Evolutionary conservation across 2,113 vertebrate genomes (phyloP).

Genomic region (Propithecus coquereli): DNA sequence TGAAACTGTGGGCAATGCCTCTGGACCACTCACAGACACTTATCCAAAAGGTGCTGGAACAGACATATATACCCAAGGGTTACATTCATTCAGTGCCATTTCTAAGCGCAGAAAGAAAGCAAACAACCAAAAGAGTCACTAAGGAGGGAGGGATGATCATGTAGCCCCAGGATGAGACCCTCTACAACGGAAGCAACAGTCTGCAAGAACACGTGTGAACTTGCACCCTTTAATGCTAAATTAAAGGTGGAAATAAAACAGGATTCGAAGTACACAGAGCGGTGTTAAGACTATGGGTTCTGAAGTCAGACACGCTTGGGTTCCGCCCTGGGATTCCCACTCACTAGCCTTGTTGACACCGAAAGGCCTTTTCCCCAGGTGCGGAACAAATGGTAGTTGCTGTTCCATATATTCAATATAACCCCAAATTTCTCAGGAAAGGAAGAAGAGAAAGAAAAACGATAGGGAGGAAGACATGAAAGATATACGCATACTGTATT

Average conservation of each 20-base stretch:
- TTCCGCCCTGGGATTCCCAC: neutral
- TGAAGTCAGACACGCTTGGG: neutral
- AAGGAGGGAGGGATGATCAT: too few species aligned
- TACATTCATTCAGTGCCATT: neutral
- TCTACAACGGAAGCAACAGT: too few species aligned
- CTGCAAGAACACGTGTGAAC: neutral
- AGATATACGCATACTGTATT: neutral
- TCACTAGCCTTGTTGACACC: neutral
- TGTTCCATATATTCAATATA: neutral
- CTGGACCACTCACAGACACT: neutral
- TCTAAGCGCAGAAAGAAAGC: neutral
- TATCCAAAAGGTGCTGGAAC: neutral
- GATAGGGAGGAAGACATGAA: neutral
- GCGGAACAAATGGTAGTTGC: neutral
- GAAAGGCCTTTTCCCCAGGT: neutral
- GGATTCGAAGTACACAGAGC: neutral
- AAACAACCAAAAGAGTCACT: neutral
- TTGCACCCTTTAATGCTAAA: neutral
- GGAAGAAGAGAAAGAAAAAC: neutral
- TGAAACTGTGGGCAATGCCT: neutral
- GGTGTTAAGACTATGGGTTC: neutral
- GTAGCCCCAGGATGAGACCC: neutral
- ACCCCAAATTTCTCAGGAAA: neutral
- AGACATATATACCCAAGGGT: neutral
- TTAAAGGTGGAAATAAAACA: neutral